These are phyloP conservation scores for Ruditapes philippinarum DNA, from an alignment of 1,140 invertebrate species.

Conservation along the genomic window DNA sequence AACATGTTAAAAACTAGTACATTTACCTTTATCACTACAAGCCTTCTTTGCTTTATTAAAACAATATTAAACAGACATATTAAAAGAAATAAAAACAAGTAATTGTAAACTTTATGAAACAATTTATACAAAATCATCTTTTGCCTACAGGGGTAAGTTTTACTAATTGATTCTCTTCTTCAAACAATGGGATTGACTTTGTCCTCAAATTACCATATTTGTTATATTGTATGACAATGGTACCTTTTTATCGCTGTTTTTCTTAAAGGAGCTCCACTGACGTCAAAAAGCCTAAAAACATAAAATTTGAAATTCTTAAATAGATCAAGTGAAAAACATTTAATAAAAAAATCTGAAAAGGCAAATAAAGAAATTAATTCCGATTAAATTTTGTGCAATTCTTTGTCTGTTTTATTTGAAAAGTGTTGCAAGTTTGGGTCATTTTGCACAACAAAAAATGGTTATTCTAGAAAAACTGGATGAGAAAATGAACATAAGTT, in stretches of 20 bases:
- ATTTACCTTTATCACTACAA: no score
- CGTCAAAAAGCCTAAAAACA: no score
- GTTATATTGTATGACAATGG: no score
- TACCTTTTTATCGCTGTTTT: no score
- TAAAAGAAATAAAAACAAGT: conserved; percentile 10
- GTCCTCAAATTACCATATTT: no score
- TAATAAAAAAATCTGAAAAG: no score
- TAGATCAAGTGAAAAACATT: no score
- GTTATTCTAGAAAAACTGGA: background rate
- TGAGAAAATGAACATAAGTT: background rate
- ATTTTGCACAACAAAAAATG: background rate
- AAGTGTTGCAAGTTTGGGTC: background rate
- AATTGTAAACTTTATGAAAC: background rate
- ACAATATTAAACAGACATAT: background rate
- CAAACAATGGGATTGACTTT: background rate
- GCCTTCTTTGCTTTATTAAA: no score
- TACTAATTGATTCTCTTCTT: conserved; percentile 14
- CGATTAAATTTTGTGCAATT: background rate
- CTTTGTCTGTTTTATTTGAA: background rate
- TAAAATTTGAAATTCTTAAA: no score
- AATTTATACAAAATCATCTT: background rate
- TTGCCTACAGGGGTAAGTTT: background rate
- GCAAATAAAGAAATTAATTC: no score
- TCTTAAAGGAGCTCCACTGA: no score
- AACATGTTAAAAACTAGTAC: no score